Base-by-base conservation (phyloP, 92 coral and sea anemone species). In the Desmophyllum pertusum region DNA sequence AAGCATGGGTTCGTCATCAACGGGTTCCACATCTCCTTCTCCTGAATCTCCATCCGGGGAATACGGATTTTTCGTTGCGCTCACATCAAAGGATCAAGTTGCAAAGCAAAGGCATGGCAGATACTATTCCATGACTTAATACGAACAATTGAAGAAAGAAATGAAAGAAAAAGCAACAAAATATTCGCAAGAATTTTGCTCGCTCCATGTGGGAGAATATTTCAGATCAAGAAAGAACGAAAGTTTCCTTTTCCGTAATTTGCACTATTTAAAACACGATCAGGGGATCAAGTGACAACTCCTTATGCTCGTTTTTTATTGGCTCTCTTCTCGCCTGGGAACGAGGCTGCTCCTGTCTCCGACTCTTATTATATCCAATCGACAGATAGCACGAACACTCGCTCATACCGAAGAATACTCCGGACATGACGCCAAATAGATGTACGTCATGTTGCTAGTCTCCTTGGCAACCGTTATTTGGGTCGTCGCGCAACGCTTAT, bases 1-100 rank as follows among this genome's bases (percentile, higher is more conserved):
- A 72, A 94, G 98, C 36, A 94, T 94, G 98, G 98, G 98, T 6
- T 94, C 98, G 0, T 81, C 85, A 3, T 93, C 94, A 23, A 87
- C 90, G 18, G 92, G 93, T 15, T 91, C 98, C 25, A n/a, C 41
- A 46, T 87, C 61, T 85, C 88, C 55, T 21, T 68, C 72, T 15
- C 93, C 85, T 29, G n/a, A n/a, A n/a, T 86, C 97, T 35, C 90
- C 95, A 5, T 84, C 90, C 14, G 80, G 82, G 3, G 92, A 85
- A 74, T 94, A 94, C 76, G 98, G 95, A 1, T 94, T 89, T 82
- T 94, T 86, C 81, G 85, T 94, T 48, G 98, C 98, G 40, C 86
- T 94, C 40, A 92, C 95, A 42, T 89, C 98, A 8, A 82, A 82
- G 36, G 86, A 82, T 59, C 71, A 41, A 59, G 23, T 61, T 23